Base-by-base conservation (phyloP, 2,888 invertebrate genomes). In the Tinea pellionella region DNA sequence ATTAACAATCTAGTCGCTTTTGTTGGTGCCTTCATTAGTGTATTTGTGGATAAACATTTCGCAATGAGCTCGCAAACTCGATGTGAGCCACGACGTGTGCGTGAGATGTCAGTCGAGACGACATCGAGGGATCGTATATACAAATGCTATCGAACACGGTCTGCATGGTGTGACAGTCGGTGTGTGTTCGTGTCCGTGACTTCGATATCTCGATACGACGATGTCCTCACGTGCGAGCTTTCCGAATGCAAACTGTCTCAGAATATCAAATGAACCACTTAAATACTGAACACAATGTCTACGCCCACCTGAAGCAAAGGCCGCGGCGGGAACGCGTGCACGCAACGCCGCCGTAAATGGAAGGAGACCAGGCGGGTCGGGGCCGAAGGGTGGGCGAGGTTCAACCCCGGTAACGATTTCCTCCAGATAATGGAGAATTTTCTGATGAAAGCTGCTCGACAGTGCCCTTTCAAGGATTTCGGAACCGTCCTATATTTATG, bases 1-100 rank as follows among this genome's bases (percentile, higher is more conserved):
- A 87, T 87, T 86, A 87, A 86, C 86, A 87, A 87, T 85, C 83
- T 83, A 86, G 83, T 82, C 79, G 84, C 85, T 86, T 83, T 83
- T 84, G 84, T 83, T 82, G 84, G 82, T 81, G 78, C 86, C 83
- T 87, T 87, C 87, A 86, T 87, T 87, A 87, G 87, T 80, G 78
- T 87, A 85, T 87, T 87, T 87, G 86, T 82, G 78, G 83, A 80
- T 86, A 87, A 86, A 85, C 84, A 84, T 78, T 77, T 78, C 74
- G 77, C 77, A 76, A 63, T 61, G 63, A 62, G 64, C 62, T 62
- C 60, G 61, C 63, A 61, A 82, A 76, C 80, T 77, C 74, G 65
- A 71, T 70, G 73, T 73, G 66, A 75, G 72, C 69, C 67, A 65
- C 62, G 63, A 69, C 66, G 75, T 72, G 71, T 69, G 78, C 74